phyloP scores from a whole-genome alignment of 2,797 vertebrate genomes.

The Capromys pilorides region DNA sequence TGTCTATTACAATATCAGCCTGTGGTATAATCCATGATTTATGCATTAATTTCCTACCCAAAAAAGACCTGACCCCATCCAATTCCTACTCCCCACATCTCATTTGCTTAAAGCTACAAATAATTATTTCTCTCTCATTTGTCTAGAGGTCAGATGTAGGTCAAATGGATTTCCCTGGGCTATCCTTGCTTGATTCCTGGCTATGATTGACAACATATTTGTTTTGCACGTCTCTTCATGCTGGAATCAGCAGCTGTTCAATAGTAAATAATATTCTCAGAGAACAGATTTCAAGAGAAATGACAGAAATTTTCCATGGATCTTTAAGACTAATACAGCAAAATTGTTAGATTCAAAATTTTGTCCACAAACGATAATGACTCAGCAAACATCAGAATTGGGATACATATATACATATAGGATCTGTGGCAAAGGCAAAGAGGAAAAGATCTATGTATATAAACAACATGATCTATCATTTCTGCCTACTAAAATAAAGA shows the following conservation, averaged over 20 bases:
- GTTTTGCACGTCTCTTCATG: slow-evolving; percentile 44
- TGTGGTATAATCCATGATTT: background rate
- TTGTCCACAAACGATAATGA: slow-evolving; percentile 36
- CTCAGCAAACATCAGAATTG: slow-evolving; percentile 1
- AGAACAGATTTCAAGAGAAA: slow-evolving; percentile 26
- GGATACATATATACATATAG: background rate
- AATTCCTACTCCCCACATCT: background rate
- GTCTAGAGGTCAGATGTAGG: background rate
- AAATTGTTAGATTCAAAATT: slow-evolving; percentile 50
- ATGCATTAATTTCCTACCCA: background rate
- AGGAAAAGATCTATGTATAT: slow-evolving; percentile 16
- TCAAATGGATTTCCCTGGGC: slow-evolving; percentile 20
- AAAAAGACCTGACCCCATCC: background rate
- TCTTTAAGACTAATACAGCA: slow-evolving; percentile 26
- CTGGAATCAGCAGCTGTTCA: background rate
- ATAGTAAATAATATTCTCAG: slow-evolving; percentile 2
- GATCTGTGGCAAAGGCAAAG: background rate
- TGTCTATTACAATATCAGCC: background rate
- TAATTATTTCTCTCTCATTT: slow-evolving; percentile 12
- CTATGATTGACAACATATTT: background rate
- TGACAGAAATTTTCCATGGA: slow-evolving; percentile 14
- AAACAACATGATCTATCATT: slow-evolving; percentile 35
- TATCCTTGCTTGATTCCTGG: background rate
- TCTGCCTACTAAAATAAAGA: slow-evolving; percentile 41
- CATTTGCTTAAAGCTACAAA: slow-evolving; percentile 25